Evolutionary conservation across 2,888 invertebrate species (phyloP).

Genomic region (Dendrolimus pini): DNA sequence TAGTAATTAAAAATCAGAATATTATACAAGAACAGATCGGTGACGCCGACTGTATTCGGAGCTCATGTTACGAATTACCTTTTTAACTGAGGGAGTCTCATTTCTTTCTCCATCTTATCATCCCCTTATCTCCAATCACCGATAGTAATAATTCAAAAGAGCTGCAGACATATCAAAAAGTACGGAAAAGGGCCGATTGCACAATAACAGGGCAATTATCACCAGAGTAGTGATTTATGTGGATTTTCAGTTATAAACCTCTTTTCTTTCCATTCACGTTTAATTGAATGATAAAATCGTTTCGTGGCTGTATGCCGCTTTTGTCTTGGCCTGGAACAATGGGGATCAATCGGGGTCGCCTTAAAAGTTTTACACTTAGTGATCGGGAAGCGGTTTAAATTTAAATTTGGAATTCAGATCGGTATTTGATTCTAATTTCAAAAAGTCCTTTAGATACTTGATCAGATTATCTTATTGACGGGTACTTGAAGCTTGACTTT

Average conservation of each 20-base stretch:
- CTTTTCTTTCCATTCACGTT: constrained; percentile 63
- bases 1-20: too few relatives aligned
- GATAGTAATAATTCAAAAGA: constrained; percentile 21
- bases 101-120: background rate
- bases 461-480: too few relatives aligned
- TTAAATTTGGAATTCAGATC: constrained; percentile 12
- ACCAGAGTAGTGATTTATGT: constrained; percentile 60
- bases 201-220: constrained; percentile 47
- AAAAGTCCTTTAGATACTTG: too few relatives aligned
- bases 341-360: background rate
- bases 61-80: too few relatives aligned
- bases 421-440: too few relatives aligned
- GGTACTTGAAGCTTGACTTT: too few relatives aligned
- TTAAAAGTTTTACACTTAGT: constrained; percentile 24
- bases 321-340: background rate
- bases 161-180: constrained; percentile 22
- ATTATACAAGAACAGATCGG: too few relatives aligned
- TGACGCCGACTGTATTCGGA: too few relatives aligned
- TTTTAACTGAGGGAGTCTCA: too few relatives aligned
- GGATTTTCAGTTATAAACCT: constrained; percentile 59
- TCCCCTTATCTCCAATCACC: background rate
- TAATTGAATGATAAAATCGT: constrained; percentile 68
- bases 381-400: constrained; percentile 24
- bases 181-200: constrained; percentile 33
- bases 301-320: constrained; percentile 10